Evolutionary conservation across 2,113 vertebrate species (phyloP).

Genomic region (Tyto alba): DNA sequence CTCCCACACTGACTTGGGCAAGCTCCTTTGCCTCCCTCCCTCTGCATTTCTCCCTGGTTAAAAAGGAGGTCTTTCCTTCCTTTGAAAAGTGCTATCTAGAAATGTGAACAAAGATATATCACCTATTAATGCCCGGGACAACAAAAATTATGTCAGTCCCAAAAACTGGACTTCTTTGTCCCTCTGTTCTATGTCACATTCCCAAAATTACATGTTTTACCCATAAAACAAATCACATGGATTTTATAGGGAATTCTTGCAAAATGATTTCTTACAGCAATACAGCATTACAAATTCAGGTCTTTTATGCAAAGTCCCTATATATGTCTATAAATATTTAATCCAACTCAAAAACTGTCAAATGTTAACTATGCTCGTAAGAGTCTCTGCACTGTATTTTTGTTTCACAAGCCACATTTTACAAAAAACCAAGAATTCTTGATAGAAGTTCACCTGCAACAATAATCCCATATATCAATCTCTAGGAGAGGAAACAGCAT

Average conservation of each 20-base stretch:
- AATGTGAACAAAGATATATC: neutral
- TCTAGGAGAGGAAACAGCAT: neutral
- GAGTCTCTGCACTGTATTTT: neutral
- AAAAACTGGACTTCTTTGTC: neutral
- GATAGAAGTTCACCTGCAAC: neutral
- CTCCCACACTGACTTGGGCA: neutral
- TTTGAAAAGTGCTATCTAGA: neutral
- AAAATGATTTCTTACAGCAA: neutral
- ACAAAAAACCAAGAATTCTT: neutral
- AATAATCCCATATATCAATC: neutral
- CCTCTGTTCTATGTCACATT: neutral
- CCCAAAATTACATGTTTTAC: neutral
- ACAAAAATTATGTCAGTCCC: neutral
- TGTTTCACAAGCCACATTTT: neutral
- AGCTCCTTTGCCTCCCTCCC: neutral
- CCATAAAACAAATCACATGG: neutral
- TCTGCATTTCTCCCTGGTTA: neutral
- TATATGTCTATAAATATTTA: fast-evolving
- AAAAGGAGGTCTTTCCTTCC: neutral
- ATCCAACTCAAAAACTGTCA: neutral
- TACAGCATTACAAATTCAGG: neutral
- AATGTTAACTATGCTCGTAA: neutral
- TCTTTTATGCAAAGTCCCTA: neutral
- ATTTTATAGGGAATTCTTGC: neutral
- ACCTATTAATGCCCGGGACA: neutral